Evolutionary conservation across 2,797 vertebrate species (phyloP), one percentile per base, ranked within the genome.

Genomic region (Pangasius sanitwongsei): DNA sequence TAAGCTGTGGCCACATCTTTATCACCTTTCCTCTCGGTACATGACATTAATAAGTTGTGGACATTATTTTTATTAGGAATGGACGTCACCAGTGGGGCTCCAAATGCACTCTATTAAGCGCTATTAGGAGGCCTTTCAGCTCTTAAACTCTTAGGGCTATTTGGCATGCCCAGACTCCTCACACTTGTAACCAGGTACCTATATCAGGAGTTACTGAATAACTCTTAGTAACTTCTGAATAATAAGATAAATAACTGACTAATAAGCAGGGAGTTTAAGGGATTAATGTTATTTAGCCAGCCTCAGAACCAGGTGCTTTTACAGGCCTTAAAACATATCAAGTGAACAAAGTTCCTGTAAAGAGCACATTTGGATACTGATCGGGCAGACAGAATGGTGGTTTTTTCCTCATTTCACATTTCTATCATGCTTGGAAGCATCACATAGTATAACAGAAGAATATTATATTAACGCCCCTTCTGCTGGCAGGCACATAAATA

Each of bases 241-340:
- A 61, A 37, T 61, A 37, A 59, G 11, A 61, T 82, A 82, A 28
- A 55, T 48, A 50, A 23, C 37, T 77, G 20, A 74, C 8, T 16
- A 48, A 77, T 48, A 50, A 77, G 23, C 3, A 25, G 6, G 69
- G 34, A 6, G 44, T 13, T 77, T n/a, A 77, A 8, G 16, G 50
- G 15, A 80, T 75, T 75, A 75, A n/a, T 81, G 18, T 23, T 81
- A 81, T 55, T 80, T 80, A 80, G 2, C 28, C 20, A n/a, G 70
- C 20, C 23, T 28, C 72, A 28, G 41, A 25, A 37, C 6, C 5
- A n/a, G 1, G 44, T 28, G 75, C 48, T 8, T 48, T 28, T 48
- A 15, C 25, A 50, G 23, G 3, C 44, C 44, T 53, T 31, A 78
- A 50, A 77, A 53, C 28, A 78, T 78, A 53, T 55, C 7, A 78